Percentiles rank a stretch among this genome's conserved stretches.
Conservation (phyloP, 2,797 vertebrate species). For the Graptemys geographica region DNA sequence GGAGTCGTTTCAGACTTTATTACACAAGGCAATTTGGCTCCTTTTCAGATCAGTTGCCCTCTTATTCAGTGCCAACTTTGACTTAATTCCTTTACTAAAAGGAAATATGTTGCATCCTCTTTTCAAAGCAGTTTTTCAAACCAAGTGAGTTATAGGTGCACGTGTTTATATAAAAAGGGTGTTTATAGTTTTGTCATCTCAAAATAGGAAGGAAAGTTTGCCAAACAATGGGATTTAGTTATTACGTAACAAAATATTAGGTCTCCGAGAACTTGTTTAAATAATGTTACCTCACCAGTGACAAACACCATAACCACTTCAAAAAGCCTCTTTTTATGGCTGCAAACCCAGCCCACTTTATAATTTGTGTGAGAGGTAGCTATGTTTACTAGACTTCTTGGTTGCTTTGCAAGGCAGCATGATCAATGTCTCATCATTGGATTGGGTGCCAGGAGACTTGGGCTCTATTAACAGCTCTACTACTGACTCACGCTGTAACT, state of each 20-base stretch:
- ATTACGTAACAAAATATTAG: neutral
- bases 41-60: constrained; percentile 50
- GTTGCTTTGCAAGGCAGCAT: neutral
- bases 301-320: neutral
- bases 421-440: neutral
- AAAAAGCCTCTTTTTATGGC: neutral
- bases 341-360: neutral
- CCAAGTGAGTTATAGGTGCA: neutral
- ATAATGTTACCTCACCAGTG: neutral
- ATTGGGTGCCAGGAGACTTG: fast-evolving
- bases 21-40: constrained; percentile 22
- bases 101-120: neutral
- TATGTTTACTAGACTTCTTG: neutral
- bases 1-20: constrained; percentile 47
- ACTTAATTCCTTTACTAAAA: constrained; percentile 35
- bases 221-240: neutral
- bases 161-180: neutral
- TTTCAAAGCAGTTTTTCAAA: constrained; percentile 1
- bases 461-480: neutral
- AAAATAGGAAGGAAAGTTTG: neutral
- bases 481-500: neutral
- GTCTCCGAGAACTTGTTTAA: neutral
- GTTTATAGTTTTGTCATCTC: neutral
- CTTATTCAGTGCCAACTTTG: constrained; percentile 9
- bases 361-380: neutral